phyloP scores from a whole-genome alignment of 2,888 invertebrate species.

The Neria commutata region DNA sequence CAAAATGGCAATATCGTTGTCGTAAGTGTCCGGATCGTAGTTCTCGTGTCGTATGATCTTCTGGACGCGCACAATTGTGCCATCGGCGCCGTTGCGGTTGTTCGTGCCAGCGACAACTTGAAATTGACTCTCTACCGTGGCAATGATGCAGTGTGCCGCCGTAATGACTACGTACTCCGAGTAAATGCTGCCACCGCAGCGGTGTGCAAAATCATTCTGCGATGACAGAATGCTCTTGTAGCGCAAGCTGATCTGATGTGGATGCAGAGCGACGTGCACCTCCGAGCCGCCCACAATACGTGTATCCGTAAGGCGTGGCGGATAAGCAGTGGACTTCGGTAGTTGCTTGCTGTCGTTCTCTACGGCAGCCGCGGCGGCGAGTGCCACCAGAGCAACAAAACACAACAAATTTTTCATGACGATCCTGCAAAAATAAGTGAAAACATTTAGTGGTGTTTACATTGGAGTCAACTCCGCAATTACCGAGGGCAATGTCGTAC shows the following conservation, averaged over 20 bases:
- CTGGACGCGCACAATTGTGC: conserved; percentile 63
- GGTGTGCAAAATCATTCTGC: conserved; percentile 36
- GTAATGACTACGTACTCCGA: conserved; percentile 35
- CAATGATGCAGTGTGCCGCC: conserved; percentile 53
- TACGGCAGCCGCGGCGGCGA: not conserved
- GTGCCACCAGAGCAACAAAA: not conserved
- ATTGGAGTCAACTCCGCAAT: too few relatives aligned
- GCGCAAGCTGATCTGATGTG: conserved; percentile 51
- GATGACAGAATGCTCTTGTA: conserved; percentile 34
- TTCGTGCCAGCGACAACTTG: conserved; percentile 66
- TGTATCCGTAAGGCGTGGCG: conserved; percentile 17
- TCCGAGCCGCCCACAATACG: conserved; percentile 52
- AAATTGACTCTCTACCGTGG: conserved; percentile 32
- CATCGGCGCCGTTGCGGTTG: conserved; percentile 59
- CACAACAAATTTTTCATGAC: too few relatives aligned
- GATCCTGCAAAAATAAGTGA: too few relatives aligned
- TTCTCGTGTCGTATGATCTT: conserved; percentile 63
- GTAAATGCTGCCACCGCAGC: conserved; percentile 52
- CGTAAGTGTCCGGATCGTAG: conserved; percentile 60
- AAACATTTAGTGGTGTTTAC: too few relatives aligned
- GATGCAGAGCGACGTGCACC: conserved; percentile 39
- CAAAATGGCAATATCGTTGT: conserved; percentile 66
- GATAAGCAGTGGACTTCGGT: not conserved
- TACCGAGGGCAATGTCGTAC: too few relatives aligned
- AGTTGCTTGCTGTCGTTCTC: not conserved